Base-by-base conservation (phyloP, 2,888 invertebrate species). In the Pheosia gnoma region DNA sequence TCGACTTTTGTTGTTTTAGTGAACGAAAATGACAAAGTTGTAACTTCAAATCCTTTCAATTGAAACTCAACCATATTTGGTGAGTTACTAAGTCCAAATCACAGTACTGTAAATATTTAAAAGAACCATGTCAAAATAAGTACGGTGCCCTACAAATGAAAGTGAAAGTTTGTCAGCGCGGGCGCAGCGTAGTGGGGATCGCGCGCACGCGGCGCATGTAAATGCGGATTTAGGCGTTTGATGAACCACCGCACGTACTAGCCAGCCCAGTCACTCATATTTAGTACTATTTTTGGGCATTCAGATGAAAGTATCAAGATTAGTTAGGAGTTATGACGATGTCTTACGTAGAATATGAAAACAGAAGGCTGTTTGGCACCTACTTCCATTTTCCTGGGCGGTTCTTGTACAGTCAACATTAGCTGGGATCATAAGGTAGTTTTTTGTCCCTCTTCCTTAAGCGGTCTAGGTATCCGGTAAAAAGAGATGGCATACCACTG, bases 121-220 rank as follows among this genome's bases (percentile, higher is more conserved):
- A 69, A 68, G 73, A 66, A 77, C 80, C 60, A 60, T 86, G 82
- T 85, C 70, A 63, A 4, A 81, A 70, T 80, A 66, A 80, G 61
- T 61, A 57, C 77, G 74, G 82, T 93, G 93, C 87, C 93, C 93
- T 91, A 93, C 87, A 90, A 89, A 87, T 87, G 90, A 93, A 92
- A 93, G 93, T 93, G 93, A 93, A 93, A 93, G 93, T 93, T 83
- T 81, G 84, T 78, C 77, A 77, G 81, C 76, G 79, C 76, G 74
- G 78, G 67, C 75, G 71, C 75, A 75, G 73, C 66, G 70, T 66
- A 68, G 75, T 76, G 79, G 82, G 78, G 81, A 84, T 75, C 70
- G 73, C 78, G 85, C 82, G 84, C 87, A 82, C 81, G 87, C 84
- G 85, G 36, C 51, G 59, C 43, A 57, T 59, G 38, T 62, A 57